These are phyloP conservation scores for Phoxinus phoxinus DNA, from an alignment of 2,113 vertebrate species.

Conservation along the genomic window DNA sequence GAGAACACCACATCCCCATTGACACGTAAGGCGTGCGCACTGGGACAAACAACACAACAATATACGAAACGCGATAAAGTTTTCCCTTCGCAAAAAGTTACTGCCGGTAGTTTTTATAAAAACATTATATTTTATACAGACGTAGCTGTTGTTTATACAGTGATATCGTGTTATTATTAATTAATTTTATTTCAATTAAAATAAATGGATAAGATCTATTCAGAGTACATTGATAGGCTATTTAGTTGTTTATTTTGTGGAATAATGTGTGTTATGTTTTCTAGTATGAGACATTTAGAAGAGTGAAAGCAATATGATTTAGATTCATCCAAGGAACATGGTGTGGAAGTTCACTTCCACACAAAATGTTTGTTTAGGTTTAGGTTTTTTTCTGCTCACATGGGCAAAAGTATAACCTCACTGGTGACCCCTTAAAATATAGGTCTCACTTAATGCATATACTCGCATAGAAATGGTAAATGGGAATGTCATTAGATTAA, in stretches of 20 bases:
- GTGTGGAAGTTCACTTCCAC: background rate
- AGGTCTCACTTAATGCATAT: background rate
- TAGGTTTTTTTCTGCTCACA: background rate
- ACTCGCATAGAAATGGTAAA: background rate
- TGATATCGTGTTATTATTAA: background rate
- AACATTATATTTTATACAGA: background rate
- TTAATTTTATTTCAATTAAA: background rate
- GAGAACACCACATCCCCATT: slow-evolving; percentile 41
- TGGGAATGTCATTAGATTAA: background rate
- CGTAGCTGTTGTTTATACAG: background rate
- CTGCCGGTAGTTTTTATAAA: background rate
- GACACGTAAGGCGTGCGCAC: slow-evolving; percentile 59
- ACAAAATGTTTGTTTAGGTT: slow-evolving; percentile 10
- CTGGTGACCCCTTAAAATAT: no score
- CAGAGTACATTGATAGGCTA: background rate
- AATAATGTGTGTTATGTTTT: background rate
- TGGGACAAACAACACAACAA: slow-evolving; percentile 62
- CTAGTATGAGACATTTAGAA: background rate
- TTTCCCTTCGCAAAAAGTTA: background rate
- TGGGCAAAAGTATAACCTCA: background rate
- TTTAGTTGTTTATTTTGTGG: background rate
- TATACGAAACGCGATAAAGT: slow-evolving; percentile 31
- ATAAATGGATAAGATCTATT: background rate
- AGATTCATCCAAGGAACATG: background rate
- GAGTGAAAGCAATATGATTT: background rate